phyloP scores from a whole-genome alignment of 1,140 invertebrate species.

The Bombus confusus region DNA sequence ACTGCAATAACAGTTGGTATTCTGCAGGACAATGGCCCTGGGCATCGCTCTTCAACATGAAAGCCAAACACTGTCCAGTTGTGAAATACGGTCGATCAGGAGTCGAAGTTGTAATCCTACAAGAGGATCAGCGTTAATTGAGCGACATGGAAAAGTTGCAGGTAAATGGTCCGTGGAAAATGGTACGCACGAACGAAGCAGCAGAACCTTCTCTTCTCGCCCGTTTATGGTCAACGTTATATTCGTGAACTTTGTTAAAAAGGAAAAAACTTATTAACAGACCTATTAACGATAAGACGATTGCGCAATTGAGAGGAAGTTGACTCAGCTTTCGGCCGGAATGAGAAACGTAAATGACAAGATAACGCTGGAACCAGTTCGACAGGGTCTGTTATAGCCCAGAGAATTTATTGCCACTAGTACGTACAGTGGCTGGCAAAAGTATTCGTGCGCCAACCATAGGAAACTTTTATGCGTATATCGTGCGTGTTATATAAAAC shows the following conservation, averaged over 20 bases:
- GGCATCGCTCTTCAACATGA: neutral
- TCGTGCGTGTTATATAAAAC: too few relatives aligned
- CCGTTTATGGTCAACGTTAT: neutral
- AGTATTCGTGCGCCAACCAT: too few relatives aligned
- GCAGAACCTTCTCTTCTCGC: neutral
- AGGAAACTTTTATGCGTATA: too few relatives aligned
- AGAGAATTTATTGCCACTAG: neutral
- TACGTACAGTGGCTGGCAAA: neutral
- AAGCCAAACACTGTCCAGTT: neutral
- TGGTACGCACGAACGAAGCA: neutral
- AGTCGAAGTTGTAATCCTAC: neutral
- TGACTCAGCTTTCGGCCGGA: neutral
- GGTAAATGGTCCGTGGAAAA: neutral
- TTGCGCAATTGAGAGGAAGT: neutral
- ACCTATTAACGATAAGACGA: neutral
- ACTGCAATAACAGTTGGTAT: conserved; percentile 6
- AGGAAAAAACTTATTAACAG: neutral
- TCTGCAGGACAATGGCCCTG: neutral
- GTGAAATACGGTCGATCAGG: neutral
- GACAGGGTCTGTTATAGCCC: too few relatives aligned
- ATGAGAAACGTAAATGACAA: too few relatives aligned
- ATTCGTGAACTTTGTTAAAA: neutral
- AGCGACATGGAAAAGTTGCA: neutral
- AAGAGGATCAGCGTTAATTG: neutral
- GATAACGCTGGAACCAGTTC: neutral